Base-by-base conservation (phyloP, 2,888 invertebrate genomes). In the Hyposoter dolosus region DNA sequence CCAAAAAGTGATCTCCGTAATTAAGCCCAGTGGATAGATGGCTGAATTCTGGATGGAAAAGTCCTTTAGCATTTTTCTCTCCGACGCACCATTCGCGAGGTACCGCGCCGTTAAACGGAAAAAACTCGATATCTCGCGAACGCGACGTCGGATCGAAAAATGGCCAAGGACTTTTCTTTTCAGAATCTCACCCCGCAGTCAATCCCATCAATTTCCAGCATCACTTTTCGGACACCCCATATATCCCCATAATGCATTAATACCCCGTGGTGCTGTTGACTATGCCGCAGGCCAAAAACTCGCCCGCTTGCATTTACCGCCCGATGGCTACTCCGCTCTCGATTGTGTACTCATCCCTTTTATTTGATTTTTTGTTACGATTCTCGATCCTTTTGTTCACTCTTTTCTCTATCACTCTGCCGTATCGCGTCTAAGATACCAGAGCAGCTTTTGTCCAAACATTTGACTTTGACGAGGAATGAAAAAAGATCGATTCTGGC, bases 241-340 rank as follows among this genome's bases (percentile, higher is more conserved):
- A 19, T 23, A 45, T 45, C n/a, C 15, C 50, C 47, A 23, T 69
- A 71, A 43, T 40, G 68, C 45, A n/a, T 71, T 45, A 80, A 84
- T 81, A 84, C 72, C 84, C 84, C 84, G 80, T 56, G 76, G 84
- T 56, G 84, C 76, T 81, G 80, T 76, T 77, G 76, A 72, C 84
- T 84, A 72, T 45, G 47, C 43, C 75, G 60, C 65, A 63, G 69
- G 69, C 71, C 53, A 76, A 50, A 80, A 80, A 80, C 84, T 80
- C 79, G 79, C 53, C 83, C 71, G 66, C 50, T 74, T 32, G 72
- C 56, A 32, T 56, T 81, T 69, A 28, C 19, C 56, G 76, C 76
- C 76, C 65, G 71, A 69, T 80, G 84, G 84, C 84, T 76, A 80
- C 80, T 84, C 65, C 53, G 60, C 40, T 45, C n/a, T 19, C 76